phyloP scores from a whole-genome alignment of 2,797 vertebrate genomes.

The Rhinatrema bivittatum region DNA sequence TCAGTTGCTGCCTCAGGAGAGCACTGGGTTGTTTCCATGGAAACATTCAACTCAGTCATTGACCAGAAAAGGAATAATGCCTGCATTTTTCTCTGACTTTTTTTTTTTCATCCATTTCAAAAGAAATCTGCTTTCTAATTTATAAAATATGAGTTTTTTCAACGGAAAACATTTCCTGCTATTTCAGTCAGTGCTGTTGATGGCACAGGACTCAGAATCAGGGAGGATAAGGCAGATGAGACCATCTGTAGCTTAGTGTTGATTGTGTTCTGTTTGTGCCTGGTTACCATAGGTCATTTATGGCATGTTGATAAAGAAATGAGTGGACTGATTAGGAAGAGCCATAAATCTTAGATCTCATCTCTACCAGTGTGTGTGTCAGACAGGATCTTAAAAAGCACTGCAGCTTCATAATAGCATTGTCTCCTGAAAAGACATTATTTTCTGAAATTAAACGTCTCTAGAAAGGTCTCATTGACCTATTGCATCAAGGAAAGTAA shows the following conservation, averaged over 20 bases:
- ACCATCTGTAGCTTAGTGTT: background rate
- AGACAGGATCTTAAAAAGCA: background rate
- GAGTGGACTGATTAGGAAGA: background rate
- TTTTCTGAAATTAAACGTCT: background rate
- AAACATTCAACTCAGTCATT: slow-evolving; percentile 53
- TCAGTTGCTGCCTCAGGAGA: slow-evolving; percentile 55
- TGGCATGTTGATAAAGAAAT: rapidly evolving
- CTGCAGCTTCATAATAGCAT: background rate
- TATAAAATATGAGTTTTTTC: rapidly evolving
- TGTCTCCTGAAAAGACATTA: background rate
- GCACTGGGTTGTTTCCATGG: slow-evolving; percentile 49
- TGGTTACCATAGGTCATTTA: background rate
- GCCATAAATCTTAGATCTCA: background rate
- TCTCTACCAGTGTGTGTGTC: background rate
- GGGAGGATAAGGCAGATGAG: background rate
- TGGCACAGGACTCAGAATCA: background rate
- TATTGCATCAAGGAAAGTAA: slow-evolving; percentile 21
- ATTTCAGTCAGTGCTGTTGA: background rate
- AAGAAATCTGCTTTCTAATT: background rate
- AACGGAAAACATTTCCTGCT: background rate
- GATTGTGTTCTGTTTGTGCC: background rate
- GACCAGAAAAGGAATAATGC: slow-evolving; percentile 42
- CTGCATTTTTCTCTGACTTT: slow-evolving; percentile 7
- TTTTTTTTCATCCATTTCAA: background rate
- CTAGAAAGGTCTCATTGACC: slow-evolving; percentile 26